These are phyloP conservation scores for Nibea albiflora DNA, from an alignment of 2,113 vertebrate species.

Conservation along the genomic window DNA sequence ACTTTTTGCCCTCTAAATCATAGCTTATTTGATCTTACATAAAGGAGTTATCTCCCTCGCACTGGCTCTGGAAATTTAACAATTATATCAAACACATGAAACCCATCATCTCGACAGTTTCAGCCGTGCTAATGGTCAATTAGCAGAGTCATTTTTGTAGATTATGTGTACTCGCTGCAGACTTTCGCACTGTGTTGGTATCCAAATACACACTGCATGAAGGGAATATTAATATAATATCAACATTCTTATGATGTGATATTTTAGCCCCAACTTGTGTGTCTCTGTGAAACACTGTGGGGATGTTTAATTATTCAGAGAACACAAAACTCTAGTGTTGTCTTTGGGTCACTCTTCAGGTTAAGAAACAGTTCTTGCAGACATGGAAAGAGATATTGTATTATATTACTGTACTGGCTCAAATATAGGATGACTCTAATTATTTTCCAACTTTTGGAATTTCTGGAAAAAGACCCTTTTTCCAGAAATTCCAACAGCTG, in stretches of 20 bases:
- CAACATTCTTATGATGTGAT: not conserved
- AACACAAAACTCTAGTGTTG: not conserved
- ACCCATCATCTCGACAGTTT: slow-evolving; percentile 36
- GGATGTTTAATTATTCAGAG: slow-evolving; percentile 16
- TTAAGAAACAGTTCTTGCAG: not conserved
- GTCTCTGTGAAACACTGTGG: slow-evolving; percentile 4
- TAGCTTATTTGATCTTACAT: slow-evolving; percentile 53
- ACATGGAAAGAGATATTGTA: not conserved
- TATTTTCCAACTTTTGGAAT: no score
- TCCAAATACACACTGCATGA: not conserved
- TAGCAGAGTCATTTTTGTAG: slow-evolving; percentile 46
- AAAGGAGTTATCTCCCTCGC: slow-evolving; percentile 1
- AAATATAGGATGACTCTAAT: not conserved
- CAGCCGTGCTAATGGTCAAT: slow-evolving; percentile 31
- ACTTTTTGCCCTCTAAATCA: slow-evolving; percentile 50
- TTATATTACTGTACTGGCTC: not conserved
- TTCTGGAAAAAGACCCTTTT: not conserved
- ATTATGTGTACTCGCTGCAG: slow-evolving; percentile 12
- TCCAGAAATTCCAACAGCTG: no score
- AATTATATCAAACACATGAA: slow-evolving; percentile 36
- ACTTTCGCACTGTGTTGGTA: slow-evolving; percentile 18
- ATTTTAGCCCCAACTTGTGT: not conserved
- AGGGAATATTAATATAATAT: slow-evolving; percentile 13
- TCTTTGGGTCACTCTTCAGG: not conserved
- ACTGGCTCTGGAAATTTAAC: slow-evolving; percentile 30